Conservation (phyloP, 2,113 vertebrate genomes). For the Festucalex cinctus region DNA sequence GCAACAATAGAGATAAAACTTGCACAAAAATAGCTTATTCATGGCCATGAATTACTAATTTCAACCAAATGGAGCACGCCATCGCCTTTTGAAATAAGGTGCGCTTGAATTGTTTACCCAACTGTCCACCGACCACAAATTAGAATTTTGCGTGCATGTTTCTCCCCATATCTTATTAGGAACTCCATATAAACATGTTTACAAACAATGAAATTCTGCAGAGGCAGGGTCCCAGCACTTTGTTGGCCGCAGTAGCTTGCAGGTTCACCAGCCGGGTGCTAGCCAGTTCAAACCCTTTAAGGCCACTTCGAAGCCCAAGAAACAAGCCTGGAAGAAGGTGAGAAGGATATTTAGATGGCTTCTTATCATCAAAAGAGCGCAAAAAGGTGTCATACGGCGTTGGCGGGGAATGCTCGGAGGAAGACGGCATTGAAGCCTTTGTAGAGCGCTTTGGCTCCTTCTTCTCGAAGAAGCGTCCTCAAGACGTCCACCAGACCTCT, state of each 20-base stretch:
- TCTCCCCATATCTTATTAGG: background rate
- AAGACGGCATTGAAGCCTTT: conserved; percentile 76
- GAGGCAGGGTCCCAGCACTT: background rate
- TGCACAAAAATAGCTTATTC: too few species aligned
- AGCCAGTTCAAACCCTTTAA: conserved; percentile 68
- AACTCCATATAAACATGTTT: background rate
- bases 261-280: conserved; percentile 56
- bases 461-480: conserved; percentile 62
- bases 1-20: too few species aligned
- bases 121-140: background rate
- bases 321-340: conserved; percentile 69
- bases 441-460: conserved; percentile 68
- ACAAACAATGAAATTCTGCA: background rate
- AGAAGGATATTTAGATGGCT: background rate
- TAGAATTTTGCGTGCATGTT: background rate
- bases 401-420: conserved; percentile 76
- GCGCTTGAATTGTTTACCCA: background rate
- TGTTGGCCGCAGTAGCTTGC: background rate
- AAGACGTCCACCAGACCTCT: conserved; percentile 67
- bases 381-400: conserved; percentile 57
- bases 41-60: too few species aligned
- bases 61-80: too few species aligned
- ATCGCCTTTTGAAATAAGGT: too few species aligned
- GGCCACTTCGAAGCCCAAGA: conserved; percentile 73
- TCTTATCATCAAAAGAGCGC: background rate